Evolutionary conservation across 2,113 vertebrate species (phyloP).

Genomic region (Delphinapterus leucas): DNA sequence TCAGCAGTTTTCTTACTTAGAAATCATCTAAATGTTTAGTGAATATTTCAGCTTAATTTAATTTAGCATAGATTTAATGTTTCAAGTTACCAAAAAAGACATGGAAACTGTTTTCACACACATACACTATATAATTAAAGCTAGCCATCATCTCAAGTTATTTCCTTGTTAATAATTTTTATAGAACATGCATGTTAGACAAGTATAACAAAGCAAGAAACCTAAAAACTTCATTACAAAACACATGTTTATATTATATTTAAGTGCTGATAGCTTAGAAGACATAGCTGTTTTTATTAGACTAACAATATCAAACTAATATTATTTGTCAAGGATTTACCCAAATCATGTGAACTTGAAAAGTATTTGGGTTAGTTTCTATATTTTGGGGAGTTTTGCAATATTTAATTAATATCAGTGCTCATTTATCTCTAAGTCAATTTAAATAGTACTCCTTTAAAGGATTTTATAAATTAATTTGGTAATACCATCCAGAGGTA

Average conservation of each 20-base stretch:
- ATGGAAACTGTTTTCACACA: background rate
- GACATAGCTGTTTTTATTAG: background rate
- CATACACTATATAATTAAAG: background rate
- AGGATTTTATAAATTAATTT: background rate
- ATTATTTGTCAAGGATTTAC: background rate
- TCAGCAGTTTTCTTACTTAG: background rate
- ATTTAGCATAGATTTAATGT: background rate
- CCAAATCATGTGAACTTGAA: background rate
- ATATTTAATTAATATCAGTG: background rate
- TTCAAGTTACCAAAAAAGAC: background rate
- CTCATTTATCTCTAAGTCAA: background rate
- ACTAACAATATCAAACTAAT: background rate
- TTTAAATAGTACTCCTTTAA: background rate
- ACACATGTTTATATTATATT: background rate
- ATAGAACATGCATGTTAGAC: background rate
- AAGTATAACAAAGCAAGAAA: background rate
- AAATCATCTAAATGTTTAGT: background rate
- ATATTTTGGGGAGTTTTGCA: background rate
- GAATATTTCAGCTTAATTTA: background rate
- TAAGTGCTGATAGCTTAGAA: background rate
- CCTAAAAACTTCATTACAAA: background rate
- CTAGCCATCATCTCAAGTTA: background rate
- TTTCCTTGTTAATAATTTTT: background rate
- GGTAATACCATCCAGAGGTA: background rate
- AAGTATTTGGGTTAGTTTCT: background rate